These are phyloP conservation scores for Neomonachus schauinslandi DNA, from an alignment of 2,113 vertebrate genomes.

Conservation along the genomic window DNA sequence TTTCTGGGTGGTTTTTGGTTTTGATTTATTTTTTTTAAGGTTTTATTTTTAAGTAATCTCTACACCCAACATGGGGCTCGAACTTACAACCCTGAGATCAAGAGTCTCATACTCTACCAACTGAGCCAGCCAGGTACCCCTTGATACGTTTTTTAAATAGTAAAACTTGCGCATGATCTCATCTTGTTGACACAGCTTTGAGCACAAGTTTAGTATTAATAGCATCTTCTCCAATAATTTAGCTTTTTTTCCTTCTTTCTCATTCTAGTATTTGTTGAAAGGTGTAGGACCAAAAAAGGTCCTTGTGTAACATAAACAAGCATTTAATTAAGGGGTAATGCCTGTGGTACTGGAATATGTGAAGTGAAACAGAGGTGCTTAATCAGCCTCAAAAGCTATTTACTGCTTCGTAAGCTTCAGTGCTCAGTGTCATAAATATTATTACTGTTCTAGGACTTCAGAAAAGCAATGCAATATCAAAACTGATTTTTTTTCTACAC, in stretches of 20 bases:
- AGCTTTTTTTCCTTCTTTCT: not conserved
- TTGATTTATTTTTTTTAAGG: not conserved
- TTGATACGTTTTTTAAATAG: not conserved
- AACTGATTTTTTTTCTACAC: conserved; percentile 54
- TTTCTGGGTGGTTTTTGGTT: not conserved
- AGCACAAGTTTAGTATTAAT: conserved; percentile 31
- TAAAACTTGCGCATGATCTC: conserved; percentile 11
- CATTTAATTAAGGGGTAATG: conserved; percentile 69
- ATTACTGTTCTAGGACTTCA: conserved; percentile 60
- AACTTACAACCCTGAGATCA: not conserved
- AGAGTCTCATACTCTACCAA: not conserved
- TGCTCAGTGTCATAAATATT: conserved; percentile 63
- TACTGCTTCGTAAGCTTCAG: conserved; percentile 47
- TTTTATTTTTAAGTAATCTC: not conserved
- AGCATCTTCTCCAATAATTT: conserved; percentile 21
- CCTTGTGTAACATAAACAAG: conserved; percentile 35
- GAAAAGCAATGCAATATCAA: conserved; percentile 58
- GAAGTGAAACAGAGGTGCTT: conserved; percentile 65
- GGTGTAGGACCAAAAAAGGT: conserved; percentile 44
- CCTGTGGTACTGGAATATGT: conserved; percentile 31
- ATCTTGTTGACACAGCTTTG: conserved; percentile 40
- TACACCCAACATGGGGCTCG: not conserved
- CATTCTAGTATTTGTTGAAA: conserved; percentile 50
- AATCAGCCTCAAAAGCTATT: conserved; percentile 69
- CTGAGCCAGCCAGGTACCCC: not conserved